Conservation (phyloP, 2,888 invertebrate species). For the Ormyrus thymus region DNA sequence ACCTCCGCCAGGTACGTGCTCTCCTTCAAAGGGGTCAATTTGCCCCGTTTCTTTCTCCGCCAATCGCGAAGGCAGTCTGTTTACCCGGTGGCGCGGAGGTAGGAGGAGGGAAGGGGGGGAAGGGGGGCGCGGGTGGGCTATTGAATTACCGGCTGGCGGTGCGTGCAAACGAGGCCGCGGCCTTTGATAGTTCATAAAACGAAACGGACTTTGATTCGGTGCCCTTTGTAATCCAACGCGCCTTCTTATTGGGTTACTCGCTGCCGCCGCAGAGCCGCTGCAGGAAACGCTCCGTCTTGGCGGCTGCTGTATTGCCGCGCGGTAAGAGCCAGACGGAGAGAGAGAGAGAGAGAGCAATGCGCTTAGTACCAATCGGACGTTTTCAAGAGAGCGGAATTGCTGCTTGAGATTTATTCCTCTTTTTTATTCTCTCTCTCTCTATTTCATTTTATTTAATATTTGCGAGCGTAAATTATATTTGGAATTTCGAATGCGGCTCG, state of each 20-base stretch:
- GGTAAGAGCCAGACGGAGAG: background rate
- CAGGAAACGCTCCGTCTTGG: constrained; percentile 39
- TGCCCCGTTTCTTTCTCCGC: constrained; percentile 60
- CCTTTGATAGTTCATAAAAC: constrained; percentile 69
- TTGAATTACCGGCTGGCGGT: constrained; percentile 50
- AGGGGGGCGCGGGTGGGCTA: constrained; percentile 1
- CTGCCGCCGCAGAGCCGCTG: constrained; percentile 5
- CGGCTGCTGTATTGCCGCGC: background rate
- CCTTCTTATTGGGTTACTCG: constrained; percentile 50
- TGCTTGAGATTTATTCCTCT: too few relatives aligned
- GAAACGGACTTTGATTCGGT: constrained; percentile 69
- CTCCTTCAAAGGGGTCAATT: constrained; percentile 62
- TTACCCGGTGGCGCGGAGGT: constrained; percentile 31
- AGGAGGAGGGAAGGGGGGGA: background rate
- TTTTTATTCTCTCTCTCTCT: too few relatives aligned
- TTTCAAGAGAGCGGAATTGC: too few relatives aligned
- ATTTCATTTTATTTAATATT: too few relatives aligned
- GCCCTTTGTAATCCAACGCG: constrained; percentile 66
- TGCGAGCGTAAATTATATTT: too few relatives aligned
- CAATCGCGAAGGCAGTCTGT: constrained; percentile 46
- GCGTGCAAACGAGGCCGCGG: constrained; percentile 58
- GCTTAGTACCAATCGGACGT: too few relatives aligned
- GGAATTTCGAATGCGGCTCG: too few relatives aligned
- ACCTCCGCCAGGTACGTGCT: constrained; percentile 20
- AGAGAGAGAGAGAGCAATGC: background rate